Evolutionary conservation across 2,113 vertebrate genomes (phyloP), one percentile per base, ranked within the genome.

Genomic region (Haplochromis vanheusdeni): DNA sequence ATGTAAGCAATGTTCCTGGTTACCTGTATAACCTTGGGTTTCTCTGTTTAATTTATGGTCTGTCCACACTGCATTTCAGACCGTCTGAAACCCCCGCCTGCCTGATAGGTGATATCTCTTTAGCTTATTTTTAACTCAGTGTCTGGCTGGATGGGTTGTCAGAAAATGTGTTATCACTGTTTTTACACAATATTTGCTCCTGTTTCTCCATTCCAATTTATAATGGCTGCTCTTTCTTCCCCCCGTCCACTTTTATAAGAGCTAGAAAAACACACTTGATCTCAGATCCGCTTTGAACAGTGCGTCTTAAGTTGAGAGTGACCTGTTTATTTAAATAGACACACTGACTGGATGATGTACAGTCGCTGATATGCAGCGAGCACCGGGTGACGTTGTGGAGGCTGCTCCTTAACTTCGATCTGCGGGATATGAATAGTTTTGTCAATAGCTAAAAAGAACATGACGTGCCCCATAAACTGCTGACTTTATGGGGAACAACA

Each of bases 401-500:
- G 19, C 26, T 26, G 56, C 80, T 80, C 68, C 58, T 52, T 60
- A 37, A 60, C 54, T 89, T 82, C 47, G 51, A 88, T 82, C n/a
- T 23, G 33, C 31, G 16, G 58, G 56, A 73, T 35, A 87, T 73
- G 42, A 90, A 84, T 89, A 7, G 12, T 82, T 85, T 83, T 65
- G 75, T 85, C 81, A 82, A 68, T 83, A 87, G 79, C 70, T 58
- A 83, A 88, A 84, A 88, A 81, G 82, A 89, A 88, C 79, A 86
- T 54, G 91, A 83, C 70, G 86, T 88, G 86, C 42, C 65, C 83
- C 77, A 91, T 94, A 93, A 94, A 94, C 83, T 86, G 73, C 85
- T 62, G 28, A 82, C 60, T 95, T 92, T 92, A 92, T 85, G 87
- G 80, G 79, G 86, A 82, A 91, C 92, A 83, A 54, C 80, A 89